Evolutionary conservation across 2,888 invertebrate species (phyloP), one percentile per base, ranked within the genome.

Genomic region (Drosophila paramelanica): DNA sequence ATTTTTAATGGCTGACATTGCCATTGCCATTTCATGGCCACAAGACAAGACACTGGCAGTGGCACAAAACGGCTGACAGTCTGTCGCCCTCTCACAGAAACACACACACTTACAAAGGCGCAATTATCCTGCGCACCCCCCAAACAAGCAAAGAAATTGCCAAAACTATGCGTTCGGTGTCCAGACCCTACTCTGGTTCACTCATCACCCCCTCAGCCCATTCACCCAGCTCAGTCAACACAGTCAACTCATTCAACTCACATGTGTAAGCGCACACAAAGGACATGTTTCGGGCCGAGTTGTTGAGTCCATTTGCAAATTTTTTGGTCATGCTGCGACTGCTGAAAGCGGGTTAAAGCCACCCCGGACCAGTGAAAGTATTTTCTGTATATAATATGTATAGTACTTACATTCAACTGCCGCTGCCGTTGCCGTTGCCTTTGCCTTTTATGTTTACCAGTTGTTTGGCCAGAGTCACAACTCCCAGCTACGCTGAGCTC

Each of bases 301-400:
- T 61, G 71, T 77, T 73, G 71, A 85, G 88, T 86, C 89, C 86
- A 82, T 85, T 86, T 78, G 82, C 80, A 82, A 88, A 88, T 81
- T 80, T 78, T 75, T 67, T 52, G 62, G 71, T 67, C 79, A 75
- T 61, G 79, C 69, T 73, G 69, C 52, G 51, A 49, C 46, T 79
- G 68, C 76, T 79, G 70, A 82, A 83, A 83, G 83, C 88, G 88
- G 74, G 88, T 88, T 88, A 88, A 88, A 77, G 67, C 69, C 67
- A 73, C 46, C 73, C 66, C 65, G 49, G 55, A 52, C 73, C 71
- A 71, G 58, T 71, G 67, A 66, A 77, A 76, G 74, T 77, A 77
- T 66, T 66, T 71, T 65, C 71, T 57, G 56, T 56, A 62, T 62
- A 73, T 56, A 66, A 65, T 49, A 60, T 62, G 73, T 66, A 67